Evolutionary conservation across 2,888 invertebrate species (phyloP).

Genomic region (Callyntrura sp.): DNA sequence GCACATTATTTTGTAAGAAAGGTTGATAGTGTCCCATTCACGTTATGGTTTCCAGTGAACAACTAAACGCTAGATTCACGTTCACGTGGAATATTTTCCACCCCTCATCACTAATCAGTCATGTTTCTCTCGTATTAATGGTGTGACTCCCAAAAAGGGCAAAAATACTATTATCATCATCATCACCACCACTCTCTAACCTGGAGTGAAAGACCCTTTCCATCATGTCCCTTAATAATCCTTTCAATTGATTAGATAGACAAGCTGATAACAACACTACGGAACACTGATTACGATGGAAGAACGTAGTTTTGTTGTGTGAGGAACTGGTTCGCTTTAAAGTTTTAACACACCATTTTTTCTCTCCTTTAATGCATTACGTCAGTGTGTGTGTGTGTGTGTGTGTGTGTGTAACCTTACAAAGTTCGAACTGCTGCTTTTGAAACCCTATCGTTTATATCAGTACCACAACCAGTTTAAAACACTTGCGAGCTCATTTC

Average conservation of each 20-base stretch:
- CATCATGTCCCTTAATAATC: conserved; percentile 52
- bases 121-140: conserved; percentile 20
- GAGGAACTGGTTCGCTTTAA: conserved; percentile 41
- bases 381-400: too few relatives aligned
- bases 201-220: conserved; percentile 28
- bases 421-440: not conserved
- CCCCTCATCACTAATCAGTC: not conserved
- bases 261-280: conserved; percentile 69
- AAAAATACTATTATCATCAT: not conserved
- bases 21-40: too few relatives aligned
- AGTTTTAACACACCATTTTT: conserved; percentile 6
- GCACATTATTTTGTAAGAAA: too few relatives aligned
- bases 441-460: not conserved
- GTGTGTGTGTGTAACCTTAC: not conserved
- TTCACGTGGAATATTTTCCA: not conserved
- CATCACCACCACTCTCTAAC: too few relatives aligned
- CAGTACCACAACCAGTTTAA: not conserved
- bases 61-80: not conserved
- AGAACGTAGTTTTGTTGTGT: conserved; percentile 15
- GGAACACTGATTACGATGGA: conserved; percentile 57
- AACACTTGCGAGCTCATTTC: not conserved
- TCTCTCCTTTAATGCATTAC: not conserved
- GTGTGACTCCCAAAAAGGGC: conserved; percentile 4
- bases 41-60: not conserved
- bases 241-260: conserved; percentile 63